These are phyloP conservation scores for Spatula versicolor DNA, from an alignment of 2,797 vertebrate genomes.

Conservation along the genomic window DNA sequence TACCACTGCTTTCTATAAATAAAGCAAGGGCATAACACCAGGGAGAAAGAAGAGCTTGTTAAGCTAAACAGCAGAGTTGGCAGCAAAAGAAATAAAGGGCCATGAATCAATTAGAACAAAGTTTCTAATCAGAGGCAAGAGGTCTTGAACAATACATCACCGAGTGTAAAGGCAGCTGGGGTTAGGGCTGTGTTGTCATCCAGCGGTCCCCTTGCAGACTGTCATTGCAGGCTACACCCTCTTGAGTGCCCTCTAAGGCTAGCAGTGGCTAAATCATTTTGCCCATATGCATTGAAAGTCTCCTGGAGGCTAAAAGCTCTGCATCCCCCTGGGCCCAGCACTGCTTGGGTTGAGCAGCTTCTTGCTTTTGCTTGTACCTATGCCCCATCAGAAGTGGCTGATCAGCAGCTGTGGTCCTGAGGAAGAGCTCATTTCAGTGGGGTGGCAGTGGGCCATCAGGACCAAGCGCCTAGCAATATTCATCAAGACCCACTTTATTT, in stretches of 20 bases:
- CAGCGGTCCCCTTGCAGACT: not conserved
- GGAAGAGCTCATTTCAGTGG: not conserved
- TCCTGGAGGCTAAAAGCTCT: not conserved
- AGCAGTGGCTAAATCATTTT: not conserved
- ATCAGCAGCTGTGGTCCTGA: not conserved
- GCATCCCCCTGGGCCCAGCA: not conserved
- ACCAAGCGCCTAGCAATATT: not conserved
- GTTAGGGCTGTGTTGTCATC: not conserved
- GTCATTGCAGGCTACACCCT: not conserved
- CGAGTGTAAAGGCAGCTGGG: not conserved
- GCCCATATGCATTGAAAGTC: not conserved
- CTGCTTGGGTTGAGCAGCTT: not conserved
- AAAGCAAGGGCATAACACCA: constrained; percentile 46
- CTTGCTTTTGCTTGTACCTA: not conserved
- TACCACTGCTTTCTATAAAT: constrained; percentile 54
- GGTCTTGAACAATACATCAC: not conserved
- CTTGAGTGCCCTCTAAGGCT: not conserved
- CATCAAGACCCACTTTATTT: not conserved
- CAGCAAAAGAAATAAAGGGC: constrained; percentile 19
- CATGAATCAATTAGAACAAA: not conserved
- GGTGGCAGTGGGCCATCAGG: not conserved
- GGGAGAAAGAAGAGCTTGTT: not conserved
- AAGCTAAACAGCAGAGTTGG: not conserved
- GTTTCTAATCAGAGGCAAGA: not conserved
- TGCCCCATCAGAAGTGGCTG: not conserved